phyloP scores from a whole-genome alignment of 2,888 invertebrate genomes.

The Acanthosoma haemorrhoidale region DNA sequence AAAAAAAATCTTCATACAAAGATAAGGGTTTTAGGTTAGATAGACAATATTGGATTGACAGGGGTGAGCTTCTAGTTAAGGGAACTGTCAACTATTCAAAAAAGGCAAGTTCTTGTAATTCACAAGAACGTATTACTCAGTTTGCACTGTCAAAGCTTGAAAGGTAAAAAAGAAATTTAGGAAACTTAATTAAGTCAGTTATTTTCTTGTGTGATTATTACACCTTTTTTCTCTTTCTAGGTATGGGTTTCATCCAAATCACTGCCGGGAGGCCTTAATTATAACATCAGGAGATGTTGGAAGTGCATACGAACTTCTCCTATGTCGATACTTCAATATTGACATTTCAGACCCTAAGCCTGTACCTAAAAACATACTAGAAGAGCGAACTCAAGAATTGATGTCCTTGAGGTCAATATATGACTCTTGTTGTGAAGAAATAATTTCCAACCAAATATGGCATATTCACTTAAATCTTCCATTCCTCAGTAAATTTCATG shows the following conservation, averaged over 20 bases:
- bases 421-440: slow-evolving; percentile 60
- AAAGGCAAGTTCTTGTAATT: slow-evolving; percentile 52
- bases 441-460: slow-evolving; percentile 66
- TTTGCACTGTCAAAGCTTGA: slow-evolving; percentile 68
- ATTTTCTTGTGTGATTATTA: slow-evolving; percentile 27
- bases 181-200: not conserved
- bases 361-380: slow-evolving; percentile 49
- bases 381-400: slow-evolving; percentile 66
- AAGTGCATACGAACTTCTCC: slow-evolving; percentile 63
- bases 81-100: slow-evolving; percentile 65
- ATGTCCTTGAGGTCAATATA: slow-evolving; percentile 73
- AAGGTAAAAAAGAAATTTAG: slow-evolving; percentile 49
- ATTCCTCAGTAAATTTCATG: slow-evolving; percentile 40
- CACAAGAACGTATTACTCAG: slow-evolving; percentile 60
- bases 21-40: slow-evolving; percentile 64
- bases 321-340: slow-evolving; percentile 62
- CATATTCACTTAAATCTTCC: slow-evolving; percentile 57
- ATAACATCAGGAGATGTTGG: slow-evolving; percentile 64
- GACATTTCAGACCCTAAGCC: slow-evolving; percentile 44
- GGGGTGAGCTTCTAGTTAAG: slow-evolving; percentile 68
- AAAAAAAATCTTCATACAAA: slow-evolving; percentile 50
- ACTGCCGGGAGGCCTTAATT: slow-evolving; percentile 69
- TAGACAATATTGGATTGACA: slow-evolving; percentile 70
- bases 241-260: slow-evolving; percentile 67
- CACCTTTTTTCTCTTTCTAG: slow-evolving; percentile 47